Conservation (phyloP, 2,797 vertebrate genomes). For the Enoplosus armatus region DNA sequence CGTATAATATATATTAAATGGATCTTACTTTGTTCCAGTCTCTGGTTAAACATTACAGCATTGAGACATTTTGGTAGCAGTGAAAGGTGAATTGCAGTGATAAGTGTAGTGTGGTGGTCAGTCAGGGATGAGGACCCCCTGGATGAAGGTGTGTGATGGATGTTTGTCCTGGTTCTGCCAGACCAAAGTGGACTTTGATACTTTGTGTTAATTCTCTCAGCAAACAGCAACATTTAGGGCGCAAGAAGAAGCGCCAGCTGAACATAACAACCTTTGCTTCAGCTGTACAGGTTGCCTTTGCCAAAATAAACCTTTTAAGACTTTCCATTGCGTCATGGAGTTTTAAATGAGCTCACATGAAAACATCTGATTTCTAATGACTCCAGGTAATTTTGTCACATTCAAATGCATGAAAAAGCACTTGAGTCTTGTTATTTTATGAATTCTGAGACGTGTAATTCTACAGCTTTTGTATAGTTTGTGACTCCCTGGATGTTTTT, state of each 20-base stretch:
- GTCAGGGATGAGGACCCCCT: constrained; percentile 23
- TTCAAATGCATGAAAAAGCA: background rate
- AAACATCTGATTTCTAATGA: constrained; percentile 3
- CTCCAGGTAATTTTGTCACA: background rate
- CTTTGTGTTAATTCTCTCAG: constrained; percentile 82
- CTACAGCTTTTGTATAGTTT: background rate
- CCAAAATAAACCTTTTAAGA: background rate
- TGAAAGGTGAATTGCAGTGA: constrained; percentile 4
- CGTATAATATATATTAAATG: too few species aligned
- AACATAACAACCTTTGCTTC: constrained; percentile 27
- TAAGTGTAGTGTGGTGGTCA: background rate
- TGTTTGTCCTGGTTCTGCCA: constrained; percentile 52
- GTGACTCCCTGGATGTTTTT: constrained; percentile 1
- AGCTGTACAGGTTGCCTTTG: background rate
- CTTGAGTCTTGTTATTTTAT: background rate
- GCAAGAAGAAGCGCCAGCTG: constrained; percentile 16
- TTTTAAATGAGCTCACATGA: background rate
- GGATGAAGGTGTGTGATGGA: constrained; percentile 58
- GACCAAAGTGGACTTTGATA: constrained; percentile 63
- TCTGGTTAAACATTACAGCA: background rate
- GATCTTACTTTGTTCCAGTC: background rate
- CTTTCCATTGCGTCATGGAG: background rate
- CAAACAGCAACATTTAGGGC: constrained; percentile 75
- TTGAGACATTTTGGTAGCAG: background rate
- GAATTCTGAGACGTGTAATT: background rate